These are phyloP conservation scores for Daubentonia madagascariensis DNA, from an alignment of 2,113 vertebrate genomes.

Conservation along the genomic window DNA sequence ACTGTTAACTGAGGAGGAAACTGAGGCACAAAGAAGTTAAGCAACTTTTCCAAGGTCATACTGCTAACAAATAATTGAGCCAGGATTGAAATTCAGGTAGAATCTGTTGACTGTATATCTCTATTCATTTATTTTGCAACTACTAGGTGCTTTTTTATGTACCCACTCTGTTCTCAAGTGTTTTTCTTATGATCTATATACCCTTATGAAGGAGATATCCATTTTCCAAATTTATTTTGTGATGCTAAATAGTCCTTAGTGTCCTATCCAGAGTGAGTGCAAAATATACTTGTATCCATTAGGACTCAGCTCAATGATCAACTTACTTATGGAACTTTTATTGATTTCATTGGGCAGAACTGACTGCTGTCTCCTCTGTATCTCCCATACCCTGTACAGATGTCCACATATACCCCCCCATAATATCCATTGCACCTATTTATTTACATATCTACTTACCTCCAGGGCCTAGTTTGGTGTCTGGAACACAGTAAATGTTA, in stretches of 20 bases:
- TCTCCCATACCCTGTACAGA: neutral
- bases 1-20: neutral
- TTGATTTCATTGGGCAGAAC: neutral
- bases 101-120: neutral
- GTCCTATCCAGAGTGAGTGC: neutral
- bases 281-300: neutral
- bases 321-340: neutral
- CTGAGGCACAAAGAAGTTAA: neutral
- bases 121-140: neutral
- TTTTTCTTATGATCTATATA: neutral
- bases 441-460: neutral
- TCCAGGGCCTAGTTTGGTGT: neutral
- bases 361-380: neutral
- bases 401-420: neutral
- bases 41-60: neutral
- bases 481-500: constrained; percentile 1
- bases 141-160: neutral
- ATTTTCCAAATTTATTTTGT: constrained; percentile 22
- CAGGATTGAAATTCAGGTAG: neutral
- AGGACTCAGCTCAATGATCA: neutral
- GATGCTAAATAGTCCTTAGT: neutral
- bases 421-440: neutral
- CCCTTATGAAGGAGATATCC: neutral
- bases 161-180: neutral
- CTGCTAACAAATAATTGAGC: neutral